Evolutionary conservation across 2,797 vertebrate genomes (phyloP), one percentile per base, ranked within the genome.

Genomic region (Todus mexicanus): DNA sequence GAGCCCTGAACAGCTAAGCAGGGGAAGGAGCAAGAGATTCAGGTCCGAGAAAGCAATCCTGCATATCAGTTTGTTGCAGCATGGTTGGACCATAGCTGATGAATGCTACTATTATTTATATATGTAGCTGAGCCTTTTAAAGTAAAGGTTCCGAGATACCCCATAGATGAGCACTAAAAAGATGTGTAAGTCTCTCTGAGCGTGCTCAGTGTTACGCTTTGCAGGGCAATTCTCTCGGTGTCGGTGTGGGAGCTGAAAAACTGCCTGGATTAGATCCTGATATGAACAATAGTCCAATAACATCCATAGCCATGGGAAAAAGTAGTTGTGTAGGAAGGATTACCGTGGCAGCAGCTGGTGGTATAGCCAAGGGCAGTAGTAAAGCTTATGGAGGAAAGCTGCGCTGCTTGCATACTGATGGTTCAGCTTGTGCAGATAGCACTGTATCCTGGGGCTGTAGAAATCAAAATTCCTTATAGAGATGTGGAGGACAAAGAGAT

Each of bases 261-360:
- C n/a, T 73, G 60, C 40, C 33, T 70, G 65, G 29, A 57, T 76
- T 68, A 79, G 92, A 61, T 35, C 50, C 9, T 42, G 78, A 43
- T 83, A 50, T 37, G 89, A 91, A 74, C 91, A 77, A 89, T 37
- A 47, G 72, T 26, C 57, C 78, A 92, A 68, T 87, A 76, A 94
- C n/a, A 59, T 54, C 47, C 35, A 54, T 2, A 82, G 73, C 75
- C 82, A 69, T 11, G 10, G 54, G 78, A 60, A 83, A 89, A 84
- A 76, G 64, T 50, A 71, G 33, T 45, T 54, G n/a, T 53, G 45
- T 33, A 33, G 57, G 48, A 84, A 93, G 51, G 53, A 92, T 89
- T 89, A 68, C 43, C 25, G 7, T 57, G 74, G 65, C 43, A 71
- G 84, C 84, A 89, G 72, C 84, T 94, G 87, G 19, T 85, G 59